These are phyloP conservation scores for Speoplatyrhinus poulsoni DNA, from an alignment of 2,113 vertebrate species.

Conservation along the genomic window DNA sequence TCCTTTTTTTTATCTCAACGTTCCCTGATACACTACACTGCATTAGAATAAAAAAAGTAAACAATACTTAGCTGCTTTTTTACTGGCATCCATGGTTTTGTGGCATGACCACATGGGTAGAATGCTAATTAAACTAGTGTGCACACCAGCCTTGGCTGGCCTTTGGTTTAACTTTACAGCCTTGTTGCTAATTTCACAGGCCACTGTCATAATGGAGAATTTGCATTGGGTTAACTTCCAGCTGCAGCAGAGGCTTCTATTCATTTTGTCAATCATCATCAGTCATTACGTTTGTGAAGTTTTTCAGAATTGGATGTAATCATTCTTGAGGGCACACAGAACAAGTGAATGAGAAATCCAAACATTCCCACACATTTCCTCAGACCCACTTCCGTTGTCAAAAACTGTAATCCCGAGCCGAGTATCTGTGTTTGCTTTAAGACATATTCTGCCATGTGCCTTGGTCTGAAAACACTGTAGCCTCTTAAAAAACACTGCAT, in stretches of 20 bases:
- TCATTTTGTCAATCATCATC: neutral
- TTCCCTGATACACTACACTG: neutral
- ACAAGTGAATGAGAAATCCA: conserved; percentile 50
- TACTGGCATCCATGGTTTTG: conserved; percentile 57
- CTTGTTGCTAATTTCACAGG: conserved; percentile 68
- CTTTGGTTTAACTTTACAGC: conserved; percentile 62
- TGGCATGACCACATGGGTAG: conserved; percentile 64
- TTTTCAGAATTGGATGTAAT: conserved; percentile 10
- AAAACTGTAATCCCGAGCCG: conserved; percentile 59
- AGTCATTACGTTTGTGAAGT: conserved; percentile 34
- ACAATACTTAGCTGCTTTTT: conserved; percentile 34
- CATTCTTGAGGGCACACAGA: conserved; percentile 33
- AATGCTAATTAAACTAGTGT: conserved; percentile 66
- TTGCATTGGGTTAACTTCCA: conserved; percentile 22
- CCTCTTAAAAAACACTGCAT: conserved; percentile 46
- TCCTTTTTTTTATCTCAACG: neutral
- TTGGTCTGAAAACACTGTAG: conserved; percentile 42
- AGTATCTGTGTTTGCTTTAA: conserved; percentile 67
- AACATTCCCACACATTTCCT: conserved; percentile 64
- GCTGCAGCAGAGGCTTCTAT: conserved; percentile 14
- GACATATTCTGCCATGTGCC: conserved; percentile 44
- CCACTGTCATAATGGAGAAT: conserved; percentile 49
- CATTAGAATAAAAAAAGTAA: conserved; percentile 48
- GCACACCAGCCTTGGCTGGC: conserved; percentile 46
- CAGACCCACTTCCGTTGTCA: conserved; percentile 40